Percentiles rank a stretch among this genome's conserved stretches.
phyloP scores from a whole-genome alignment of 2,888 invertebrate species.

The Tachystola acroxantha region DNA sequence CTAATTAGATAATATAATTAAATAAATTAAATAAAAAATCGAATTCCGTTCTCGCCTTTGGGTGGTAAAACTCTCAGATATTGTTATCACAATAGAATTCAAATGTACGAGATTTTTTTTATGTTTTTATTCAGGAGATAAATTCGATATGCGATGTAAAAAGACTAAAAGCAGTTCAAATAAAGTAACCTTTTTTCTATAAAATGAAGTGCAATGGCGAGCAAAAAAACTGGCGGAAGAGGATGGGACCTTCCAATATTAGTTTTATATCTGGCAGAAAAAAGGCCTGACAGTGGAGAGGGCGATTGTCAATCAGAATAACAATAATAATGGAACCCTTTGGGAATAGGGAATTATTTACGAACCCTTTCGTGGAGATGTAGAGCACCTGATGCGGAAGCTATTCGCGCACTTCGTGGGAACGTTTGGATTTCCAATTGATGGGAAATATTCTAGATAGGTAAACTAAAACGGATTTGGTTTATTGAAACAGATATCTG shows the following conservation, averaged over 20 bases:
- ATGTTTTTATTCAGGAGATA: constrained; percentile 21
- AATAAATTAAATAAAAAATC: constrained; percentile 18
- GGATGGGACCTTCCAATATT: constrained; percentile 77
- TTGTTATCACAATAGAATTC: constrained; percentile 42
- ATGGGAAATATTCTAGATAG: too few species aligned
- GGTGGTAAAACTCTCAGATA: constrained; percentile 52
- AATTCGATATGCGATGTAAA: constrained; percentile 35
- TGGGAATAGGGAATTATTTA: constrained; percentile 47
- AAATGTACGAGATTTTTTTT: constrained; percentile 14
- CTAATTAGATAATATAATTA: constrained; percentile 72
- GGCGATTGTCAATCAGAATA: constrained; percentile 68
- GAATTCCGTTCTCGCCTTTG: constrained; percentile 58
- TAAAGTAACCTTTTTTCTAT: constrained; percentile 55
- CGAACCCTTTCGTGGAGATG: constrained; percentile 57
- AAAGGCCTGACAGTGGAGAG: constrained; percentile 65
- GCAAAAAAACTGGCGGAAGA: constrained; percentile 71
- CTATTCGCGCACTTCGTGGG: constrained; percentile 69
- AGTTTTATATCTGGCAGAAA: constrained; percentile 73
- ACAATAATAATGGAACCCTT: constrained; percentile 69
- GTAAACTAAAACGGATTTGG: too few species aligned
- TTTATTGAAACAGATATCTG: too few species aligned
- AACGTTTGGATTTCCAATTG: constrained; percentile 26
- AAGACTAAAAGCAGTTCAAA: constrained; percentile 58
- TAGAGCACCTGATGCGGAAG: constrained; percentile 72
- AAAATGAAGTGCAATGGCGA: constrained; percentile 52